Conservation (phyloP, 2,888 invertebrate genomes). For the Leucophenga montana region DNA sequence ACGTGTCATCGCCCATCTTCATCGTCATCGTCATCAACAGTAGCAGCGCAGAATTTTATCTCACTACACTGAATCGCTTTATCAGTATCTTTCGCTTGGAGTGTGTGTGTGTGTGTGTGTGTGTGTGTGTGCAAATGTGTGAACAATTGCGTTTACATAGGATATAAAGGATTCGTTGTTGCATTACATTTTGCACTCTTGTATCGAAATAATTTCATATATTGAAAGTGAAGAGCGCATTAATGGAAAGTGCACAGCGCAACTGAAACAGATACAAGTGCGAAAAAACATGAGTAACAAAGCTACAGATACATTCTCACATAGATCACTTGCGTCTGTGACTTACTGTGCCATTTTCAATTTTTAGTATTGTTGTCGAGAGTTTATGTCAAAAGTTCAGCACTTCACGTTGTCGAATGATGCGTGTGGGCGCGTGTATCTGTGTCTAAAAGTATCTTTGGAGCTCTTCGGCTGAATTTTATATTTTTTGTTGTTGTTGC, state of each 20-base stretch:
- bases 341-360: constrained; percentile 4
- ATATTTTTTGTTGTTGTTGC: not conserved
- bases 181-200: constrained; percentile 17
- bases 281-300: too few relatives aligned
- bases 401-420: too few relatives aligned
- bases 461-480: not conserved
- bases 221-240: constrained; percentile 42
- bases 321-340: not conserved
- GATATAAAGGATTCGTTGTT: constrained; percentile 12
- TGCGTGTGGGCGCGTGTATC: not conserved
- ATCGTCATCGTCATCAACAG: constrained; percentile 14
- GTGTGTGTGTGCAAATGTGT: not conserved
- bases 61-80: not conserved
- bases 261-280: constrained; percentile 19
- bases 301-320: not conserved
- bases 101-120: too few relatives aligned
- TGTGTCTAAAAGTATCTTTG: not conserved
- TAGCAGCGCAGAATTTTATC: constrained; percentile 10
- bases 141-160: too few relatives aligned
- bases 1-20: constrained; percentile 28
- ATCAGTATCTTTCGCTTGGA: not conserved
- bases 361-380: not conserved
- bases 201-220: constrained; percentile 48
- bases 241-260: constrained; percentile 41
- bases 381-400: constrained; percentile 3